These are phyloP conservation scores for Equus quagga DNA, from an alignment of 2,113 vertebrate species.

Conservation along the genomic window DNA sequence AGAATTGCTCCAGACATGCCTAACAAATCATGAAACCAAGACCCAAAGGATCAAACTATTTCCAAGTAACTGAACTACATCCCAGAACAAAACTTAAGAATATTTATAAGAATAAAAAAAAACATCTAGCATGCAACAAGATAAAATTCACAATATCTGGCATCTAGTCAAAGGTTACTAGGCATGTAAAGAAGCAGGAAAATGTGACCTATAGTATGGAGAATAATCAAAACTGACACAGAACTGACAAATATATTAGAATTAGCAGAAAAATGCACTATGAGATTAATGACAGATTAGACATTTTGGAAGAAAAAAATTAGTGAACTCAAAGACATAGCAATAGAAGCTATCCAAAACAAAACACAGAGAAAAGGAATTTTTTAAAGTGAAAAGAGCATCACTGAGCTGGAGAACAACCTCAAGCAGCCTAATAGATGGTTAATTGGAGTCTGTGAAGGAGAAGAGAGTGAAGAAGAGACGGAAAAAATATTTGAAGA, in stretches of 20 bases:
- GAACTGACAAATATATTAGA: conserved; percentile 21
- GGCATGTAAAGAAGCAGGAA: background rate
- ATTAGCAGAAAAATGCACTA: background rate
- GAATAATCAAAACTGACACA: background rate
- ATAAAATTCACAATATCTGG: conserved; percentile 8
- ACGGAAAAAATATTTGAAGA: background rate
- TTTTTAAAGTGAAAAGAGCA: background rate
- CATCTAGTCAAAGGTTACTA: background rate
- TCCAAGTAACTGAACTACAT: background rate
- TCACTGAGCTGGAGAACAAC: background rate
- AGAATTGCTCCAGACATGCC: background rate
- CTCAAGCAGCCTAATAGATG: background rate
- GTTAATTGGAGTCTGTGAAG: background rate
- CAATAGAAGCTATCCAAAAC: background rate
- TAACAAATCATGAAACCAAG: conserved; percentile 15
- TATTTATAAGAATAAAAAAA: conserved; percentile 3
- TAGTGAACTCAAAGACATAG: conserved; percentile 5
- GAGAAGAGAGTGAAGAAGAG: background rate
- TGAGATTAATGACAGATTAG: conserved; percentile 14
- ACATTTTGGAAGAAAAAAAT: background rate
- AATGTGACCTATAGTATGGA: background rate
- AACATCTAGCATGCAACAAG: background rate
- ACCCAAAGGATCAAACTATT: background rate
- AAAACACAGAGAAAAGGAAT: background rate
- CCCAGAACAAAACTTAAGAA: background rate